Evolutionary conservation across 2,797 vertebrate genomes (phyloP).

Genomic region (Coregonus ussuriensis): DNA sequence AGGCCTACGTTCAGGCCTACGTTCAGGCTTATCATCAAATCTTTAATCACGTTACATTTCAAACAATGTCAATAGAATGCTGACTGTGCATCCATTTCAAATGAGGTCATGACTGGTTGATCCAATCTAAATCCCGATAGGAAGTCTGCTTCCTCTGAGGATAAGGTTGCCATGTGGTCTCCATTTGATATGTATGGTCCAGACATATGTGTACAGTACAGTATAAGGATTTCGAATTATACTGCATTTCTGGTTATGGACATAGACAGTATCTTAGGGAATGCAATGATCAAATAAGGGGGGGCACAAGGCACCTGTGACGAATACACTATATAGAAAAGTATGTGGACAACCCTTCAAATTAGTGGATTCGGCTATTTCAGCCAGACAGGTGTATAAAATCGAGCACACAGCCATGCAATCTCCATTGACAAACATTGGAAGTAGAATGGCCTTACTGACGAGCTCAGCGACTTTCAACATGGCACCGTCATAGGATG

Average conservation of each 20-base stretch:
- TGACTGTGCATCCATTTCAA: constrained; percentile 1
- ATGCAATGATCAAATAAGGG: constrained; percentile 7
- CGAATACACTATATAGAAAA: constrained; percentile 12
- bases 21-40: neutral
- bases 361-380: too few relatives aligned
- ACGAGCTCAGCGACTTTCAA: too few relatives aligned
- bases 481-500: too few relatives aligned
- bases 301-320: constrained; percentile 42
- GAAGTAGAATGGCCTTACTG: too few relatives aligned
- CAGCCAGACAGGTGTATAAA: too few relatives aligned
- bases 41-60: neutral
- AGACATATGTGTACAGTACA: neutral
- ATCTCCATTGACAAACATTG: too few relatives aligned
- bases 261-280: neutral
- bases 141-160: neutral
- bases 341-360: too few relatives aligned
- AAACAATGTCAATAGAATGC: neutral
- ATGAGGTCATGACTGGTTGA: neutral
- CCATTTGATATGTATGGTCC: neutral
- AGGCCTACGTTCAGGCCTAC: neutral
- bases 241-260: neutral
- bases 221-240: neutral
- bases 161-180: neutral
- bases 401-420: too few relatives aligned
- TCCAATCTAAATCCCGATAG: neutral